Conservation (phyloP, 1,140 invertebrate genomes). For the Anadara kagoshimensis region DNA sequence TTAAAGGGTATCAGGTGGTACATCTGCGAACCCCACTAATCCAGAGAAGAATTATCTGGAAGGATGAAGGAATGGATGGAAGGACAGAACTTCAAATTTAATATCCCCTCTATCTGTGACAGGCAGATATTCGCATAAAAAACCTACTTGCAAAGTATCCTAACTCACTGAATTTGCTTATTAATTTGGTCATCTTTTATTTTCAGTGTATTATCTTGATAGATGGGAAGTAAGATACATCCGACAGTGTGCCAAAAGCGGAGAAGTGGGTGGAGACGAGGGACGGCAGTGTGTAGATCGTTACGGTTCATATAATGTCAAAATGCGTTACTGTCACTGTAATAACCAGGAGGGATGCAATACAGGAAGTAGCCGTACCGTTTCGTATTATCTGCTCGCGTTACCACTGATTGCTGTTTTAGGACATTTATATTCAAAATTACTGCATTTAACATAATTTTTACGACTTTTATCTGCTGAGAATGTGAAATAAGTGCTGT, state of each 20-base stretch:
- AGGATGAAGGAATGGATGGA: no score
- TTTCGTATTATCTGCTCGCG: background rate
- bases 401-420: background rate
- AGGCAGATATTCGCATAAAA: background rate
- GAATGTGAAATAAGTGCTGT: no score
- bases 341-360: slow-evolving; percentile 74
- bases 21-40: no score
- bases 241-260: slow-evolving; percentile 68
- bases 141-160: no score
- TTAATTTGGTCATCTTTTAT: no score
- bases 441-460: no score
- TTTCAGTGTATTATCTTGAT: slow-evolving; percentile 70
- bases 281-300: slow-evolving; percentile 70
- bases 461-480: no score
- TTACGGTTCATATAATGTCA: slow-evolving; percentile 68
- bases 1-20: no score
- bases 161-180: no score
- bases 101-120: background rate
- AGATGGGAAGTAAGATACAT: slow-evolving; percentile 71
- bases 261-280: slow-evolving; percentile 68
- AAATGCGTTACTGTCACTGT: slow-evolving; percentile 72
- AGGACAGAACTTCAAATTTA: no score
- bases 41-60: no score
- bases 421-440: no score
- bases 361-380: slow-evolving; percentile 35